Percentiles rank a stretch among this genome's conserved stretches.
phyloP scores from a whole-genome alignment of 2,888 invertebrate species.

The Cheiracanthium punctorium region DNA sequence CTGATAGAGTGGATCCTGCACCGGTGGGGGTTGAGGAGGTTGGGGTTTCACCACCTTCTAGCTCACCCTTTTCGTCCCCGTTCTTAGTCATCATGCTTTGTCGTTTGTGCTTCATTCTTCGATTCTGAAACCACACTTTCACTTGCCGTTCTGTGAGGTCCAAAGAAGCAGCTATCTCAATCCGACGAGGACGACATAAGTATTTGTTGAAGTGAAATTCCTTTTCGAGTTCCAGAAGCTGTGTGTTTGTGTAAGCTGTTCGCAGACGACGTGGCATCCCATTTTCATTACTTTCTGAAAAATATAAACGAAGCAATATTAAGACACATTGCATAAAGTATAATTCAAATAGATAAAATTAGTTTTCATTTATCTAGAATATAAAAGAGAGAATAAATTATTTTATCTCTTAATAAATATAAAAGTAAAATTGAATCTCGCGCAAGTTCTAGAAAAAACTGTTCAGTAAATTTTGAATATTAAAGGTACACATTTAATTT shows the following conservation, averaged over 20 bases:
- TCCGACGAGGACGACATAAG: conserved; percentile 85
- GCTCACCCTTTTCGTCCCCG: conserved; percentile 71
- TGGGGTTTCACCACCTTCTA: conserved; percentile 53
- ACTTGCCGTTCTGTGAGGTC: conserved; percentile 87
- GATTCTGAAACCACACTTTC: conserved; percentile 92
- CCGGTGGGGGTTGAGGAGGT: conserved; percentile 63
- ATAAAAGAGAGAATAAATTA: too few relatives aligned
- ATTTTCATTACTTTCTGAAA: conserved; percentile 70
- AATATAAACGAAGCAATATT: background rate
- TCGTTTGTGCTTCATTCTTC: conserved; percentile 81
- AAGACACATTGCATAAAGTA: too few relatives aligned
- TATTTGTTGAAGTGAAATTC: conserved; percentile 86
- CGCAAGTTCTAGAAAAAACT: too few relatives aligned
- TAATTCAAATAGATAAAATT: too few relatives aligned
- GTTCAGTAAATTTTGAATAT: too few relatives aligned
- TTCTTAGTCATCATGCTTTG: conserved; percentile 72
- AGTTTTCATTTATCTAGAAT: too few relatives aligned
- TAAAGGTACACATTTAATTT: too few relatives aligned
- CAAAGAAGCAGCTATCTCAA: conserved; percentile 84
- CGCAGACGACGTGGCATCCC: conserved; percentile 79
- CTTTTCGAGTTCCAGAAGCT: conserved; percentile 86
- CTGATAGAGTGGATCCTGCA: conserved; percentile 45
- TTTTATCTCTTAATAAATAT: too few relatives aligned
- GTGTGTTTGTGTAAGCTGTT: conserved; percentile 88
- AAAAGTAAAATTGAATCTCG: too few relatives aligned